Base-by-base conservation (phyloP, 1,140 invertebrate species). In the Trichoplusia ni region DNA sequence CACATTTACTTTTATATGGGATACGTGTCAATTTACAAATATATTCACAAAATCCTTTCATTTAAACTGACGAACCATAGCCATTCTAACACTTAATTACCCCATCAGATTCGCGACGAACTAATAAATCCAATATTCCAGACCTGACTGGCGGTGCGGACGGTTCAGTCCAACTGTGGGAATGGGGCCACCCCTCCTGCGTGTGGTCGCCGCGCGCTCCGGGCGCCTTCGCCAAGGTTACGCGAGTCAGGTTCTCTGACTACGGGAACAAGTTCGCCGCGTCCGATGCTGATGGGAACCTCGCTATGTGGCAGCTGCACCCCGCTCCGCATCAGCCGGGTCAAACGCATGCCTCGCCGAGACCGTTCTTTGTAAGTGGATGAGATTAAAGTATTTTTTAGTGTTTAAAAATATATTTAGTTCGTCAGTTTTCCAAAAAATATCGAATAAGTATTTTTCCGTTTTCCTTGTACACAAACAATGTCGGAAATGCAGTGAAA, bases 211-310 rank as follows among this genome's bases (percentile, higher is more conserved):
- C 98, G 3, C 93, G 98, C 53, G 94, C 97, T 18, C 93, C 98
- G 0, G 98, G 98, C 16, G 95, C 96, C 4, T 93, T 92, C 74
- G 98, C 98, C 31, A 99, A 99, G 93, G 98, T 99, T 7, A 99
- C 98, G 0, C 94, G 97, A 66, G 95, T 99, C 18, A 93, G 96
- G 42, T 99, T 99, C 88, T 98, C 97, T 42, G 94, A 97, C 79
- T 98, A 99, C 85, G 99, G 99, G 37, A 99, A 99, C 89, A 99
- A 99, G 93, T 99, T 99, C 85, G 98, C 98, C 16, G 97, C 98
- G 0, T 96, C 96, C 19, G 98, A 99, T 90, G 96, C 95, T 1
- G 96, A 97, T 82, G 96, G 96, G 35, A 96, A 96, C 84, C 90
- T 99, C 1, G 97, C 97, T 79, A 91, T 99, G 44, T 99, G 99